Evolutionary conservation across 2,797 vertebrate species (phyloP).

Genomic region (Coccyzus lansbergi): DNA sequence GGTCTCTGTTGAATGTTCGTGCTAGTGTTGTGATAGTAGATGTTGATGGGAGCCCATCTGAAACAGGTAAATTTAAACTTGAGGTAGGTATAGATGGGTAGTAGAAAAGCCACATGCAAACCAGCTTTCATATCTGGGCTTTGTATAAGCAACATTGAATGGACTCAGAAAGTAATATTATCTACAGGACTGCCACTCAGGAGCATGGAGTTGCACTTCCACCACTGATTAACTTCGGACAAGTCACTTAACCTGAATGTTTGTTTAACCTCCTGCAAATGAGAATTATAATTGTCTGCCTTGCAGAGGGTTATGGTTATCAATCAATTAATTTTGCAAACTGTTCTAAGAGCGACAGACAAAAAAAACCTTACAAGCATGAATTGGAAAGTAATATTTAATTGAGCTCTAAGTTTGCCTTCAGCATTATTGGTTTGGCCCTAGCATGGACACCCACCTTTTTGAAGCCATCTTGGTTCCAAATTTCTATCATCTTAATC

Average conservation of each 20-base stretch:
- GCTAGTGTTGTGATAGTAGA: slow-evolving; percentile 14
- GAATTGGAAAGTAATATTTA: neutral
- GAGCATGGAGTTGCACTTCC: neutral
- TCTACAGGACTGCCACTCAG: neutral
- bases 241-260: neutral
- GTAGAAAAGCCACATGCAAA: neutral
- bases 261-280: neutral
- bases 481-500: neutral
- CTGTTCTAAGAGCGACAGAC: neutral
- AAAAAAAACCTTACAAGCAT: neutral
- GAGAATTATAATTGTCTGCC: neutral
- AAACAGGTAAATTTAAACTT: neutral
- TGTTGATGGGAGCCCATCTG: neutral
- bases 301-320: neutral
- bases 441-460: neutral
- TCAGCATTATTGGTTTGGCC: neutral
- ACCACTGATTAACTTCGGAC: neutral
- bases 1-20: slow-evolving; percentile 15
- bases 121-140: neutral
- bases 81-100: neutral
- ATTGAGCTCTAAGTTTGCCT: neutral
- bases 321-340: slow-evolving; percentile 17
- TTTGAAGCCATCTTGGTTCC: neutral
- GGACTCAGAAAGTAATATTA: neutral
- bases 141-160: neutral